Conservation (phyloP, 2,888 invertebrate genomes). For the Cremastinae sp. region DNA sequence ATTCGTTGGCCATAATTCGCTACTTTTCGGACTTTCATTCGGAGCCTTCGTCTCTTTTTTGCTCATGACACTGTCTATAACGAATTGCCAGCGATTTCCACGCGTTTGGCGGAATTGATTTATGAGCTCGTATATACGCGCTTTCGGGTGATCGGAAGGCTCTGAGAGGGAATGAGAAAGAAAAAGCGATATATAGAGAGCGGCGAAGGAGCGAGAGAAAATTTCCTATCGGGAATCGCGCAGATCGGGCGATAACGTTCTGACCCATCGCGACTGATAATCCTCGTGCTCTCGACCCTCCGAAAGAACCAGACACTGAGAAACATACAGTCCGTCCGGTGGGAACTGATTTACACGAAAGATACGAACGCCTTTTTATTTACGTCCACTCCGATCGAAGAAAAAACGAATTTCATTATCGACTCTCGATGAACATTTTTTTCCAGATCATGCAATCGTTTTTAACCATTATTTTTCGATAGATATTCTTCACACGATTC, state of each 20-base stretch:
- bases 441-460: too few species aligned
- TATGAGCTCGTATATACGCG: constrained; percentile 38
- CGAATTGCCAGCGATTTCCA: constrained; percentile 49
- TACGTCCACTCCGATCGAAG: too few species aligned
- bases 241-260: constrained; percentile 48
- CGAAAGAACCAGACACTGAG: constrained; percentile 53
- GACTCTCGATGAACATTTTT: too few species aligned
- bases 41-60: too few species aligned
- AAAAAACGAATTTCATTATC: too few species aligned
- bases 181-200: constrained; percentile 26
- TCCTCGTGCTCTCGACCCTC: constrained; percentile 26
- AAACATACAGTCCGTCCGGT: too few species aligned
- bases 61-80: constrained; percentile 43
- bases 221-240: constrained; percentile 43
- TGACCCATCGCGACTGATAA: constrained; percentile 45
- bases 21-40: too few species aligned
- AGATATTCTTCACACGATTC: too few species aligned
- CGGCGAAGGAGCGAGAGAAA: constrained; percentile 4
- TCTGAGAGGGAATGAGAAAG: not conserved
- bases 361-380: too few species aligned
- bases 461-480: too few species aligned
- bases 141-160: too few species aligned
- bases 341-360: not conserved
- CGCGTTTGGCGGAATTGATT: constrained; percentile 50
- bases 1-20: too few species aligned